phyloP scores from a whole-genome alignment of 1,140 invertebrate genomes.

The Heliothis virescens region DNA sequence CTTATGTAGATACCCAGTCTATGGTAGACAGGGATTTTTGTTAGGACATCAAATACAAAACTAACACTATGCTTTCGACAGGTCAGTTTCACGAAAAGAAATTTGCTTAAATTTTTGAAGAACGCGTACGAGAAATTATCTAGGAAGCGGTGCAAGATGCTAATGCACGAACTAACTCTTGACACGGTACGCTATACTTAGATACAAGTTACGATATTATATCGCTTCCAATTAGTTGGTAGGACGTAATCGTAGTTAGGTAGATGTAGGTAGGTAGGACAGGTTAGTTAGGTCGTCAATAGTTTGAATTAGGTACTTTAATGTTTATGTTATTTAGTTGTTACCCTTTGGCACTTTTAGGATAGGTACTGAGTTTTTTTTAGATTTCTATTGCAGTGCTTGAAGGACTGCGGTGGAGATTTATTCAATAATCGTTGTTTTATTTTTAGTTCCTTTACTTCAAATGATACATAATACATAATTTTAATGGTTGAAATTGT shows the following conservation, averaged over 20 bases:
- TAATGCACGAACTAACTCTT: slow-evolving; percentile 67
- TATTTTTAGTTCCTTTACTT: too few relatives aligned
- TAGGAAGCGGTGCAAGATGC: slow-evolving; percentile 78
- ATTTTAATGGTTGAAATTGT: too few relatives aligned
- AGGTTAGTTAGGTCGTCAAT: not conserved
- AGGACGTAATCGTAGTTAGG: slow-evolving; percentile 2
- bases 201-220: slow-evolving; percentile 29
- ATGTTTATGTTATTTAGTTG: not conserved
- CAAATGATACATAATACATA: too few relatives aligned
- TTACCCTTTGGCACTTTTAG: not conserved
- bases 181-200: slow-evolving; percentile 73
- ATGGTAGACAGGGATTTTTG: too few relatives aligned
- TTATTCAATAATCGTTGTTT: too few relatives aligned
- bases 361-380: not conserved
- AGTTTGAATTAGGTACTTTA: not conserved
- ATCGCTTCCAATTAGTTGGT: slow-evolving; percentile 22
- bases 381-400: too few relatives aligned
- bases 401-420: too few relatives aligned
- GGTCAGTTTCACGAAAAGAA: slow-evolving; percentile 67
- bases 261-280: not conserved
- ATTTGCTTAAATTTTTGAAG: slow-evolving; percentile 71
- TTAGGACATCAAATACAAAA: not conserved
- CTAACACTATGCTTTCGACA: slow-evolving; percentile 70
- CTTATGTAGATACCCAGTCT: too few relatives aligned
- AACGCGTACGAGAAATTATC: slow-evolving; percentile 67